A percentile compares a stretch with the other conserved stretches of the same genome.
Conservation (phyloP, 1,140 invertebrate genomes). For the Ruditapes philippinarum region DNA sequence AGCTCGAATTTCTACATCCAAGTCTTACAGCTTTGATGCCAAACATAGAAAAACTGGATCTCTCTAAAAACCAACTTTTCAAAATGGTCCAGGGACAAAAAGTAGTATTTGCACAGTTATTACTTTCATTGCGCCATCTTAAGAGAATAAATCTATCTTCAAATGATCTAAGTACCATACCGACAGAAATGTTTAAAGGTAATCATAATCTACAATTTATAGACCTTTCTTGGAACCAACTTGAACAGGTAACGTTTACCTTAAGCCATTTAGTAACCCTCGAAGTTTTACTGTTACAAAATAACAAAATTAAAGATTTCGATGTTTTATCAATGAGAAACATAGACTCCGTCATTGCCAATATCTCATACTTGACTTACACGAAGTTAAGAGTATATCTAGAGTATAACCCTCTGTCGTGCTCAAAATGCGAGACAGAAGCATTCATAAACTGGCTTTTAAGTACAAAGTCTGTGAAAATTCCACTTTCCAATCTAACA, state of each 20-base stretch:
- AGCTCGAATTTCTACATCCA: constrained; percentile 14
- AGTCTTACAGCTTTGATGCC: neutral
- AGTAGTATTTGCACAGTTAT: neutral
- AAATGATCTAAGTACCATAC: neutral
- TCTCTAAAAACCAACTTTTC: neutral
- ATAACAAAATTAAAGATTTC: too few relatives aligned
- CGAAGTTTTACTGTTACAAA: too few relatives aligned
- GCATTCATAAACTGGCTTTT: neutral
- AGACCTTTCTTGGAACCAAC: neutral
- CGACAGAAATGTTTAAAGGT: neutral
- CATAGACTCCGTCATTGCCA: neutral
- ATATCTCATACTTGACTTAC: neutral
- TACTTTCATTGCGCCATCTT: neutral
- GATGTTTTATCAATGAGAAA: neutral
- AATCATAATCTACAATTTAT: neutral
- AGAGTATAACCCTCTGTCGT: neutral
- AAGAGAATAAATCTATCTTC: too few relatives aligned
- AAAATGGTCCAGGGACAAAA: neutral
- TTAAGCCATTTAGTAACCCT: neutral
- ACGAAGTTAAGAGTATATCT: neutral
- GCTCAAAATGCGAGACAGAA: neutral
- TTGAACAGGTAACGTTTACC: neutral
- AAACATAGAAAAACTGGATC: neutral
- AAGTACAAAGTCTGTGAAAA: neutral
- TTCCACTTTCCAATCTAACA: too few relatives aligned